Base-by-base conservation (phyloP, 2,113 vertebrate species). In the Casuarius casuarius region DNA sequence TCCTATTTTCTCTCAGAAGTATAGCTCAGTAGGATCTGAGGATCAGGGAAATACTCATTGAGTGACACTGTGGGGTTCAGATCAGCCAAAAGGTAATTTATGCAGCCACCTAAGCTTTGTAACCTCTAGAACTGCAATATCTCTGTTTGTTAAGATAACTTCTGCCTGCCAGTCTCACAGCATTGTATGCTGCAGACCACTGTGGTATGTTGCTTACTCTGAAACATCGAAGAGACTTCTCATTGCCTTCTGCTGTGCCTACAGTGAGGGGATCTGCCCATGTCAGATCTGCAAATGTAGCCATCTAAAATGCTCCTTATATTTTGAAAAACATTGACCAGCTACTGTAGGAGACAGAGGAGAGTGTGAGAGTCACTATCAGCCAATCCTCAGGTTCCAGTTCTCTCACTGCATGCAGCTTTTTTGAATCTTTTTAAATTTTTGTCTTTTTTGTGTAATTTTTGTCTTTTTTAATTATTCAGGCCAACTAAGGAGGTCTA, bases 31-130 rank as follows among this genome's bases (percentile, higher is more conserved):
- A 42, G 46, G 35, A 58, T 79, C 28, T 62, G 46, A 52, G 5
- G 3, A 12, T 28, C 11, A 31, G 44, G 6, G 42, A 19, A 89
- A 72, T 19, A 33, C 33, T 59, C 0, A 0, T 6, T 67, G 51
- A 44, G 8, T 54, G 26, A 31, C 38, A 26, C 3, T 2, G 12
- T 49, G 38, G 5, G 14, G 10, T 87, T 65, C 35, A 49, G 29
- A 73, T 49, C 67, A 89, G 91, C 66, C 10, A 44, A 77, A 81
- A 85, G 5, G 7, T 76, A 59, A 68, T 70, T 84, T 66, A 90
- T 33, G 33, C 33, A 85, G 28, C 19, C 81, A 19, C 23, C 77
- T 78, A 61, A 74, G 8, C 12, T 87, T 70, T 70, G 22, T 56
- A 74, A 51, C 7, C 11, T 66, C 61, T 78, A 42, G 35, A 66